Conservation (phyloP, 2,113 vertebrate species). For the Cyanistes caeruleus region DNA sequence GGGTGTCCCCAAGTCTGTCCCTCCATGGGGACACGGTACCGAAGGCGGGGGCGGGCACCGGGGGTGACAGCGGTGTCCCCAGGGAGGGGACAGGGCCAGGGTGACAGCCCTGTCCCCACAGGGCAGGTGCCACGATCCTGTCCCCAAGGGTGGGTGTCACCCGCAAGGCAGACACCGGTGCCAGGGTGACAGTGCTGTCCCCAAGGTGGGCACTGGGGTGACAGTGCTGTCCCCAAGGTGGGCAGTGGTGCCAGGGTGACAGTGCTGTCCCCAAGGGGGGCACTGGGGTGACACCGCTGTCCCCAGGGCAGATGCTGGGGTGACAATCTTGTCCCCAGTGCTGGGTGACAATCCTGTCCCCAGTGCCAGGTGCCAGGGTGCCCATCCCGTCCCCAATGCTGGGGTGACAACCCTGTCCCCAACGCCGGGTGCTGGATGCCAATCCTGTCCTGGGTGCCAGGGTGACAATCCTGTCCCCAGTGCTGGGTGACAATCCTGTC, state of each 20-base stretch:
- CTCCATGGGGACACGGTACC: not conserved
- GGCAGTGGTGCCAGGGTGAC: too few relatives aligned
- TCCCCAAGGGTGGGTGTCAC: not conserved
- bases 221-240: not conserved
- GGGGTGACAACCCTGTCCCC: not conserved
- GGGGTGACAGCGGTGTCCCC: not conserved
- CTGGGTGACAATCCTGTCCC: not conserved
- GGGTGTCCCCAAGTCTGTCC: not conserved
- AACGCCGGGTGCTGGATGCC: not conserved
- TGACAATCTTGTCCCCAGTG: fast-evolving
- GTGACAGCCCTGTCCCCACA: not conserved
- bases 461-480: too few relatives aligned
- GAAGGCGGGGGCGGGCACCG: not conserved
- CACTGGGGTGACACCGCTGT: too few relatives aligned
- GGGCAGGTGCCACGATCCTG: not conserved
- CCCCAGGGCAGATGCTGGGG: not conserved
- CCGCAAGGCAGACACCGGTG: not conserved
- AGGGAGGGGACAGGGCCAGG: not conserved
- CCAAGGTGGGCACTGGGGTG: not conserved
- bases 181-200: not conserved
- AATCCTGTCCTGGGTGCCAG: too few relatives aligned
- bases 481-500: too few relatives aligned
- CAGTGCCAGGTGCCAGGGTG: not conserved
- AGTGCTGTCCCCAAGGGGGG: too few relatives aligned
- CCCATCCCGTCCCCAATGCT: too few relatives aligned